Base-by-base conservation (phyloP, 2,888 invertebrate genomes). In the Apodemia duryi region DNA sequence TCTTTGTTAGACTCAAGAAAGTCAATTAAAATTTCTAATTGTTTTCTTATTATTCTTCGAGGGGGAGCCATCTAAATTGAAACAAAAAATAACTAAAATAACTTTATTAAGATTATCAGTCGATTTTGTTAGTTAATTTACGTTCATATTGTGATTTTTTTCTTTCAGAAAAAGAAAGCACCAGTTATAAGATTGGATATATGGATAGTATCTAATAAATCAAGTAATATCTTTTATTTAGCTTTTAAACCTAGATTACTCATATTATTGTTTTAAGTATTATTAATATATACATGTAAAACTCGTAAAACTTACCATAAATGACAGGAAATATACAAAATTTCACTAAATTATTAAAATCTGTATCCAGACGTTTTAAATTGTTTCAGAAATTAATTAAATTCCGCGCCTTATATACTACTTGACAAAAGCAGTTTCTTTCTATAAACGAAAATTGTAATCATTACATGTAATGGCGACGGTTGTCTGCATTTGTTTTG, bases 41-140 rank as follows among this genome's bases (percentile, higher is more conserved):
- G 90, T 61, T 83, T 77, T 65, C 82, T 79, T 38, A 83, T 69
- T 72, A 90, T 85, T 63, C 82, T 81, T 28, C 88, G 81, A 65
- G 88, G 90, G n/a, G 90, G 89, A 64, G 88, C 88, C 90, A 90
- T 89, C 81, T 84, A 38, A 38, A 38, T 38, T 13, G 3, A 66
- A 63, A 73, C 71, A 57, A 10, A 65, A 61, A 66, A 63, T 3
- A 38, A 38, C 38, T 38, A 43, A 43, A 9, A 41, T 41, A 43
- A 43, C 2, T 11, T 43, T 43, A 43, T 11, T 1, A 43, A 43
- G 10, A 11, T 43, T 43, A 38, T 43, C 11, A 43, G 11, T 43
- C 9, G 9, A 43, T 11, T 43, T 43, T 11, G 11, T 11, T 43
- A 3, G 11, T 43, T 4, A 10, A 1, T 43, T 43, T 10, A 43